These are phyloP conservation scores for Alectura lathami DNA, from an alignment of 2,113 vertebrate species.

Conservation along the genomic window DNA sequence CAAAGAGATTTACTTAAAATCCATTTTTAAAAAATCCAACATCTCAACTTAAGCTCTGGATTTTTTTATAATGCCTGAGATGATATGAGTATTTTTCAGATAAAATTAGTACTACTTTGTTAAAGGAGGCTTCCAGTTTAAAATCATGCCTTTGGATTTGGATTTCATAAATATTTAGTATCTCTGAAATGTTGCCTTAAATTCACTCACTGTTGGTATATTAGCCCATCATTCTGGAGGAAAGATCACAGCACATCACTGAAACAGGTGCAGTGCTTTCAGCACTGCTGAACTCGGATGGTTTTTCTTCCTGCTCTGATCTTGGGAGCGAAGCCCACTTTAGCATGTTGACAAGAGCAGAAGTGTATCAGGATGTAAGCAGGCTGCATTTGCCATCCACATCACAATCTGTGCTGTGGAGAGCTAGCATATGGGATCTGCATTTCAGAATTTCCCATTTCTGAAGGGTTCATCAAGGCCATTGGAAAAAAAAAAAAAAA, in stretches of 20 bases:
- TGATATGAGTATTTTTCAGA: not conserved
- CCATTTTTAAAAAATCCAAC: not conserved
- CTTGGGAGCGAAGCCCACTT: not conserved
- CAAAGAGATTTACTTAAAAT: not conserved
- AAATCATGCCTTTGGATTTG: not conserved
- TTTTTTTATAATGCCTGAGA: not conserved
- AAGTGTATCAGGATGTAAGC: constrained; percentile 27
- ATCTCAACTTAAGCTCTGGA: not conserved
- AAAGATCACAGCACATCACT: not conserved
- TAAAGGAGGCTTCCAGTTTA: not conserved
- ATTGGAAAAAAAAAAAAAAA: no score
- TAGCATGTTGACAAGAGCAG: constrained; percentile 32
- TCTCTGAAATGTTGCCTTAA: not conserved
- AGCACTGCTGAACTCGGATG: not conserved
- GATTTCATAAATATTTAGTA: not conserved
- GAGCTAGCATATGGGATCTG: constrained; percentile 39
- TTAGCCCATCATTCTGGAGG: not conserved
- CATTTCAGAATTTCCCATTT: constrained; percentile 60
- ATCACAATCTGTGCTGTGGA: constrained; percentile 27
- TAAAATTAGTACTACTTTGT: not conserved
- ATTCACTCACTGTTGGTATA: not conserved
- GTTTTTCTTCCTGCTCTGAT: constrained; percentile 1
- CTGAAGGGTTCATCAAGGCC: constrained; percentile 15
- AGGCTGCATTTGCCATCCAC: constrained; percentile 14
- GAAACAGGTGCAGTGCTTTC: constrained; percentile 6